phyloP scores from a whole-genome alignment of 2,888 invertebrate genomes.

The Pseudococcus jackbeardsleyi region DNA sequence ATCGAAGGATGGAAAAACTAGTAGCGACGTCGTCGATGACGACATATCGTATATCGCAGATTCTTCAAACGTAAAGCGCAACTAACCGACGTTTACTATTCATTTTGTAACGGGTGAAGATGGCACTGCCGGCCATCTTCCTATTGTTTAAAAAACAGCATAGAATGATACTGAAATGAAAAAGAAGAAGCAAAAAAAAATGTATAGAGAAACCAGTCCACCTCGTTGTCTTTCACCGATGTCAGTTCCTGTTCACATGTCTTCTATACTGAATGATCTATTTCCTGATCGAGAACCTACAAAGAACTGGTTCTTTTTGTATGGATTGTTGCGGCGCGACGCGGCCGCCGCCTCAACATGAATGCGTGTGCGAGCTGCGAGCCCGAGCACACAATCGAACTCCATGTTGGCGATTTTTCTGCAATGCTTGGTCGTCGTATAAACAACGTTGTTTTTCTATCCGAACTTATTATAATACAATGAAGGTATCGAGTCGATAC shows the following conservation, averaged over 20 bases:
- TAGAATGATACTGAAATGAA: not conserved
- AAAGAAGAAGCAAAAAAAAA: slow-evolving; percentile 19
- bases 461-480: slow-evolving; percentile 63
- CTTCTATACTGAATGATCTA: slow-evolving; percentile 64
- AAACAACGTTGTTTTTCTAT: slow-evolving; percentile 45
- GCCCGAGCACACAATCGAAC: slow-evolving; percentile 54
- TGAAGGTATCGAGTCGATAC: slow-evolving; percentile 26
- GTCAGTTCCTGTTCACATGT: slow-evolving; percentile 64
- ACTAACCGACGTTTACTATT: slow-evolving; percentile 47
- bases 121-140: slow-evolving; percentile 63
- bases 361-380: slow-evolving; percentile 28
- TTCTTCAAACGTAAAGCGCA: slow-evolving; percentile 25
- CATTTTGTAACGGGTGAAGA: slow-evolving; percentile 64
- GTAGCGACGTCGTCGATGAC: not conserved
- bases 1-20: not conserved
- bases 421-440: not conserved
- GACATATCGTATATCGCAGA: slow-evolving; percentile 26
- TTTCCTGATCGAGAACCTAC: slow-evolving; percentile 63
- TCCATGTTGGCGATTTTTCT: slow-evolving; percentile 63
- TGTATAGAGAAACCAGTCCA: slow-evolving; percentile 57
- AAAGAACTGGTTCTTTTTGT: slow-evolving; percentile 64
- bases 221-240: slow-evolving; percentile 63
- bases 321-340: slow-evolving; percentile 50
- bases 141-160: slow-evolving; percentile 54
- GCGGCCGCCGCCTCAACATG: slow-evolving; percentile 11